These are phyloP conservation scores for Automeris io DNA, from an alignment of 2,888 invertebrate genomes.

Conservation along the genomic window DNA sequence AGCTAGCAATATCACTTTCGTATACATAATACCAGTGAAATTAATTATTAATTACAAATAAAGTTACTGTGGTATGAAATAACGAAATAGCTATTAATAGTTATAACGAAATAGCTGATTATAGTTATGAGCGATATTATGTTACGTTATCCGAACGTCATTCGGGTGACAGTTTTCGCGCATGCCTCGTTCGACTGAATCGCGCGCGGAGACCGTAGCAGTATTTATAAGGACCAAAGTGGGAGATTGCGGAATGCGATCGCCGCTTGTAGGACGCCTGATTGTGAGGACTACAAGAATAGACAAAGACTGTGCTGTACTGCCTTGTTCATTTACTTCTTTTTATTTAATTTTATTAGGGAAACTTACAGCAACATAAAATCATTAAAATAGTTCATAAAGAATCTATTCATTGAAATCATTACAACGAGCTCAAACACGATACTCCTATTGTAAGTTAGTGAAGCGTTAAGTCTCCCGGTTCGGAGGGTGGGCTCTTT, in stretches of 20 bases:
- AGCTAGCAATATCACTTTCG: constrained; percentile 23
- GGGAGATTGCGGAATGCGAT: constrained; percentile 14
- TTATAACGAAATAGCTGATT: neutral
- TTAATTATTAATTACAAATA: constrained; percentile 1
- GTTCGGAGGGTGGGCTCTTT: too few species aligned
- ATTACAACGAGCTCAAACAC: too few species aligned
- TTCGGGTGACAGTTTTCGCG: constrained; percentile 22
- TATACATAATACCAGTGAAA: constrained; percentile 20
- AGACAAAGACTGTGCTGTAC: too few species aligned
- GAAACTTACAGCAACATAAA: too few species aligned
- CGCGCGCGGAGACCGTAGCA: constrained; percentile 26
- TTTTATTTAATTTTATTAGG: too few species aligned
- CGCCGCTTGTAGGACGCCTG: constrained; percentile 14
- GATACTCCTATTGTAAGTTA: too few species aligned
- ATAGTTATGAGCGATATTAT: neutral
- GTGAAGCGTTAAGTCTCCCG: too few species aligned
- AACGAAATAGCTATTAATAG: constrained; percentile 1
- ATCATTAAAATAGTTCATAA: too few species aligned
- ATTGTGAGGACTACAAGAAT: neutral
- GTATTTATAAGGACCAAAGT: constrained; percentile 30
- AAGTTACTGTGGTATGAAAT: neutral
- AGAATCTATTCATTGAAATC: too few species aligned
- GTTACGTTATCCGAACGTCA: constrained; percentile 2
- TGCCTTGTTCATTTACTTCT: too few species aligned
- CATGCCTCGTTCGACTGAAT: constrained; percentile 22